A percentile compares a stretch with the other conserved stretches of the same genome.
These are phyloP conservation scores for Neosilurus mollespiculum DNA, from an alignment of 2,797 vertebrate genomes.

Conservation along the genomic window DNA sequence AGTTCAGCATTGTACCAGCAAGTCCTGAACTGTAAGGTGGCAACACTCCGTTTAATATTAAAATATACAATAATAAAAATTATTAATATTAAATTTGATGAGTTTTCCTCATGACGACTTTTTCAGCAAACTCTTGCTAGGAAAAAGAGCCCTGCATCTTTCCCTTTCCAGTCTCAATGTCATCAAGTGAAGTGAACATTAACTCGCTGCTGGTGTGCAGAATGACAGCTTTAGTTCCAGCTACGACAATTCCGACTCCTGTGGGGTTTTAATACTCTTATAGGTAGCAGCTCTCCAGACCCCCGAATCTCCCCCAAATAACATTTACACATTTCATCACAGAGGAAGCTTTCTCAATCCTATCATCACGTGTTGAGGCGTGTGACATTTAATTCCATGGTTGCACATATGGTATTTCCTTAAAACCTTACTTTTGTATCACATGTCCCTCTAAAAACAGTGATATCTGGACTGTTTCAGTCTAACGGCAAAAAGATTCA, in stretches of 20 bases:
- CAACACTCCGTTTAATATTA: neutral
- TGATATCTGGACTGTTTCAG: neutral
- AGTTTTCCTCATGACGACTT: neutral
- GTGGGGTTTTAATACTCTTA: neutral
- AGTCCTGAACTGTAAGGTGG: neutral
- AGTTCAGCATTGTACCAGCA: neutral
- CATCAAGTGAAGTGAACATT: neutral
- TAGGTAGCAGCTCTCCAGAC: neutral
- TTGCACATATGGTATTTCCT: neutral
- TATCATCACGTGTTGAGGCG: no score
- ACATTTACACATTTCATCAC: neutral
- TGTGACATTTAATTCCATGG: neutral
- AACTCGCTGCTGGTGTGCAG: neutral
- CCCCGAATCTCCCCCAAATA: neutral
- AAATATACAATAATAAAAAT: neutral
- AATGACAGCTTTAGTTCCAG: neutral
- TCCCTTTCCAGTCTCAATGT: neutral
- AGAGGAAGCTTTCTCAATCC: neutral
- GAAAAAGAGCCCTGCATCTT: neutral
- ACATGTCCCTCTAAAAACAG: neutral
- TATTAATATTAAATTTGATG: neutral
- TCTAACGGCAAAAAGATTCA: conserved; percentile 29
- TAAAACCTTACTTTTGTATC: neutral
- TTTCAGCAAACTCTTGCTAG: neutral
- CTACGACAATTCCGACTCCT: neutral